These are phyloP conservation scores for Corvus moneduloides DNA, from an alignment of 2,113 vertebrate species.

Conservation along the genomic window DNA sequence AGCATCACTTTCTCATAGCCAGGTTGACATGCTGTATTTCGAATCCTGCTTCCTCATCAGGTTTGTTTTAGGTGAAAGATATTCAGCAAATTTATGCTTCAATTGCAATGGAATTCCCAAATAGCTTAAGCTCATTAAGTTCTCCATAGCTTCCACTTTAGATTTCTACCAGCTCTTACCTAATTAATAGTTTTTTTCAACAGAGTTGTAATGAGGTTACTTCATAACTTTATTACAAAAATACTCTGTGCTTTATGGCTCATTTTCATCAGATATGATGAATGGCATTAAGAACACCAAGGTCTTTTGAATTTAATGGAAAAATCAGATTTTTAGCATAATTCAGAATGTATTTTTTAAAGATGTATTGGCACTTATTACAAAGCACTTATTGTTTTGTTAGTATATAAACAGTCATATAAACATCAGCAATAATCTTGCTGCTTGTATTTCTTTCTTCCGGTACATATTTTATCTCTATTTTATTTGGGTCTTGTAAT, in stretches of 20 bases:
- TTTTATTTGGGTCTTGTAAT: not conserved
- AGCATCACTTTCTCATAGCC: not conserved
- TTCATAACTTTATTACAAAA: not conserved
- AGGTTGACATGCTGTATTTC: not conserved
- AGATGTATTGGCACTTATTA: not conserved
- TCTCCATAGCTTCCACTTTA: not conserved
- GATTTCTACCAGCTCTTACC: not conserved
- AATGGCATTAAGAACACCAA: not conserved
- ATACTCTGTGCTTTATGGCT: slow-evolving; percentile 24
- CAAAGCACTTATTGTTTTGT: not conserved
- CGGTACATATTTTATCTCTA: not conserved
- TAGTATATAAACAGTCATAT: not conserved
- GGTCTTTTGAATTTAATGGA: slow-evolving; percentile 16
- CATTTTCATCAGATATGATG: slow-evolving; percentile 3
- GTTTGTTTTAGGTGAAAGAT: not conserved
- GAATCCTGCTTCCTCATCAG: not conserved
- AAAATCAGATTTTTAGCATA: not conserved
- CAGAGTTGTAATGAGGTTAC: not conserved
- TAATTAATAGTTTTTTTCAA: not conserved
- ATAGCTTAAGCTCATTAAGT: not conserved
- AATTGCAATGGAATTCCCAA: not conserved
- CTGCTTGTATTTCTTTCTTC: not conserved
- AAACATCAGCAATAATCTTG: not conserved
- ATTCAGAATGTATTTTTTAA: not conserved
- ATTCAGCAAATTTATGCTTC: not conserved